These are phyloP conservation scores for Noctua janthe DNA, from an alignment of 2,888 invertebrate species.

Conservation along the genomic window DNA sequence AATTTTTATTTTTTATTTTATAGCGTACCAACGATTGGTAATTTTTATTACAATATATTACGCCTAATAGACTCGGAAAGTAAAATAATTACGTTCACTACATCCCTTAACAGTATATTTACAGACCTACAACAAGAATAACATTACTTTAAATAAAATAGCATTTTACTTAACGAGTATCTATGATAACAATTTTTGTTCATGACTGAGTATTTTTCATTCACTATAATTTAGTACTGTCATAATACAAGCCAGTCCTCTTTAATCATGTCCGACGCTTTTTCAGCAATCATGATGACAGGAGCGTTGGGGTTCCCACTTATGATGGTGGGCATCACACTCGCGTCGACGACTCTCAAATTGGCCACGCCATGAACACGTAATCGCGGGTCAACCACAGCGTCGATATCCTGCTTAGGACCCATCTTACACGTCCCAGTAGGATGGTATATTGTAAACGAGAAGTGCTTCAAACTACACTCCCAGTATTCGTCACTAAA, in stretches of 20 bases:
- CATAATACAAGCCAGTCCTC: slow-evolving; percentile 94
- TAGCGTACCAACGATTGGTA: slow-evolving; percentile 56
- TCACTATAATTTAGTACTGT: slow-evolving; percentile 75
- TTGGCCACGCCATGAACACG: slow-evolving; percentile 94
- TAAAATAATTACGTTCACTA: slow-evolving; percentile 57
- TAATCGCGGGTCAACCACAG: slow-evolving; percentile 95
- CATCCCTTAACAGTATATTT: slow-evolving; percentile 60
- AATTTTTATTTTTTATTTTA: slow-evolving; percentile 54
- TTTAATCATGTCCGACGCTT: slow-evolving; percentile 96
- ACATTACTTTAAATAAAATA: slow-evolving; percentile 57
- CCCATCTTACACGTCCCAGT: slow-evolving; percentile 97
- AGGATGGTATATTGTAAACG: slow-evolving; percentile 96
- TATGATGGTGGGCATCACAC: slow-evolving; percentile 96
- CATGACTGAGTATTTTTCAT: slow-evolving; percentile 63
- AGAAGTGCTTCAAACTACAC: slow-evolving; percentile 95
- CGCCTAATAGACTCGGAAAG: slow-evolving; percentile 49
- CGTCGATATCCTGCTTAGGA: slow-evolving; percentile 93
- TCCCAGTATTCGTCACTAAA: slow-evolving; percentile 97
- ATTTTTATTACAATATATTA: slow-evolving; percentile 58
- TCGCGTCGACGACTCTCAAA: slow-evolving; percentile 95
- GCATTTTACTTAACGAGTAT: slow-evolving; percentile 56
- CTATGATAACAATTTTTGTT: slow-evolving; percentile 50
- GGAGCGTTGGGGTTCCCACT: slow-evolving; percentile 98
- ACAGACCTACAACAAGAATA: slow-evolving; percentile 56
- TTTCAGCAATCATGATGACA: slow-evolving; percentile 97